phyloP scores from a whole-genome alignment of 1,140 invertebrate species.

The Magallana angulata region DNA sequence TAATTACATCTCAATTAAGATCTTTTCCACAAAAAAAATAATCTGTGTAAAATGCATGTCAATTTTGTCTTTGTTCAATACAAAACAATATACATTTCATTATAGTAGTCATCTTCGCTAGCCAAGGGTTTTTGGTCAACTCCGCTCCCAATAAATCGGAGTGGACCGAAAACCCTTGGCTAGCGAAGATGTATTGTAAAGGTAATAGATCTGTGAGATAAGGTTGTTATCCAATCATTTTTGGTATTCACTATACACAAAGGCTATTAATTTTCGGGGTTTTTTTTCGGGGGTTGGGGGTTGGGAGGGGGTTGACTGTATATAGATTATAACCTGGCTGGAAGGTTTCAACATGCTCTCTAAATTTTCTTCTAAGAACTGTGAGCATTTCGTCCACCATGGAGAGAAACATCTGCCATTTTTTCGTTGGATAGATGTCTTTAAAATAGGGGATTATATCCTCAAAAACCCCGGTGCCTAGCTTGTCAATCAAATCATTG shows the following conservation, averaged over 20 bases:
- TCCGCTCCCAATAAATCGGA: too few relatives aligned
- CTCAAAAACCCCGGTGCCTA: conserved; percentile 40
- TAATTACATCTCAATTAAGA: background rate
- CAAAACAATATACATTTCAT: too few relatives aligned
- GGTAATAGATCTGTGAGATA: background rate
- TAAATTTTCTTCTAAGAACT: conserved; percentile 10
- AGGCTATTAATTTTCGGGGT: background rate
- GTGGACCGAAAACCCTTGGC: too few relatives aligned
- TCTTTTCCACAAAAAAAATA: background rate
- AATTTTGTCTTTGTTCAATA: too few relatives aligned
- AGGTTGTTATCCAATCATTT: background rate
- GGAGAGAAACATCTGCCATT: background rate
- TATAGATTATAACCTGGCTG: conserved; percentile 15
- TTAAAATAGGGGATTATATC: conserved; percentile 39
- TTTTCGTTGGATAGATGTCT: conserved; percentile 34
- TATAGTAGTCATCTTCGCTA: too few relatives aligned
- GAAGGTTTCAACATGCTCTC: conserved; percentile 38
- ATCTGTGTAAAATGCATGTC: background rate
- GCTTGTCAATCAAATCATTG: background rate
- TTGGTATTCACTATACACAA: background rate
- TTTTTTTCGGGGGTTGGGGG: too few relatives aligned
- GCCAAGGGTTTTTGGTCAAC: too few relatives aligned
- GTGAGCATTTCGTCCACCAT: background rate
- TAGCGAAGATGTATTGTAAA: too few relatives aligned
- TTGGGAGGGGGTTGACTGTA: too few relatives aligned